Percentiles rank a stretch among this genome's conserved stretches.
Evolutionary conservation across 2,888 invertebrate species (phyloP).

Genomic region (Synanthedon myopaeformis): DNA sequence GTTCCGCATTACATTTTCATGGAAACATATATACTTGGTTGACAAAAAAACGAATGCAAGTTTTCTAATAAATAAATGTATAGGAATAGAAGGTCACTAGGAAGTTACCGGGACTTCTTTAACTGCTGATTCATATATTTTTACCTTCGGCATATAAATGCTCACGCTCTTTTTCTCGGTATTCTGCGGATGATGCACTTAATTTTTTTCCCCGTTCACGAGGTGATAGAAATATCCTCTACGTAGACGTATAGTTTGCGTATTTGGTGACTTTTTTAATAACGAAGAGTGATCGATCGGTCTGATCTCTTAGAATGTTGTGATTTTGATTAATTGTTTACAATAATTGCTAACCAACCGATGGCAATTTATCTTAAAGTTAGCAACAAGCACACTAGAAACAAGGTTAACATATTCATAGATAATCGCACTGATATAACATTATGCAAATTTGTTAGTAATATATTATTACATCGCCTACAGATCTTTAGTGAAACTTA

Average conservation of each 20-base stretch:
- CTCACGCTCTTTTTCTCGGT: background rate
- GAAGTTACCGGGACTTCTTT: background rate
- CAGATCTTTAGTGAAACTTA: background rate
- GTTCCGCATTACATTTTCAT: background rate
- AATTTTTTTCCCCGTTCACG: background rate
- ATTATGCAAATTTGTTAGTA: background rate
- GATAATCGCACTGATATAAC: background rate
- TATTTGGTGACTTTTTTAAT: too few species aligned
- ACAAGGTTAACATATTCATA: background rate
- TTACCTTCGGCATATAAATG: background rate
- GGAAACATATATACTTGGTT: background rate
- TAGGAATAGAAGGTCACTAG: slow-evolving; percentile 3
- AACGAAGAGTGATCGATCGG: too few species aligned
- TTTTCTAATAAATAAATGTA: background rate
- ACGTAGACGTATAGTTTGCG: too few species aligned
- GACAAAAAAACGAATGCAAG: background rate
- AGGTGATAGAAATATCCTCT: too few species aligned
- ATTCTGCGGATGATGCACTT: background rate
- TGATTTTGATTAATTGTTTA: background rate
- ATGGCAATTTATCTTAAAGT: background rate
- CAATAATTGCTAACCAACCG: background rate
- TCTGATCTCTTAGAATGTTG: background rate
- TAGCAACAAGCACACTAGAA: background rate
- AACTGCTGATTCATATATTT: background rate
- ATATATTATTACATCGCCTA: background rate